Base-by-base conservation (phyloP, 2,888 invertebrate species). In the Blomia tropicalis region DNA sequence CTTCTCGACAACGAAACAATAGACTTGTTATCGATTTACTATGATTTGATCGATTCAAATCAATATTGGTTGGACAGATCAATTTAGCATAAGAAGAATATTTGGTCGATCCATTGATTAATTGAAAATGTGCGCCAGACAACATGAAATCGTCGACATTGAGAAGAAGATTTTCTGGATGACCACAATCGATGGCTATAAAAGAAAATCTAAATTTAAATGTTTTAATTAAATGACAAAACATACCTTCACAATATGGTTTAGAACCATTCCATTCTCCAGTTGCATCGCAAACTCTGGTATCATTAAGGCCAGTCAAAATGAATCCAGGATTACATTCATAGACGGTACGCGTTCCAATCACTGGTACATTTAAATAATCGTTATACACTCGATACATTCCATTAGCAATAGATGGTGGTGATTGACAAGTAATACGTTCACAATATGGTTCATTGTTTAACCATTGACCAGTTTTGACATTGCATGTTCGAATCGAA, bases 221-320 rank as follows among this genome's bases (percentile, higher is more conserved):
- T 43, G 27, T 36, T n/a, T n/a, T 43, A 23, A 41, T 56, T 17
- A 58, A 60, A 27, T n/a, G 14, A 41, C 17, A 54, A 41, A 14
- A 27, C 36, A 27, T 62, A 63, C 60, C 31, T 19, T 61, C 63
- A 62, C 71, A 71, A 5, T 70, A 64, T 4, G 71, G 71, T 56
- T 69, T 67, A 23, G 67, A 63, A 4, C 69, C 69, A 2, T 68
- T 66, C 71, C 71, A 71, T 27, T 69, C 67, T 14, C 70, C 70
- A 54, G 69, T 69, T 36, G 66, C 66, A 31, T 68, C 67, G 53
- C 71, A 71, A 2, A 68, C 66, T 31, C 70, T 51, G 43, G 70
- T 69, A 56, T 61, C 61, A 43, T 69, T 67, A 19, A 65, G 66
- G 1, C 71, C 71, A 64, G 70, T 69, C 7, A 71, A 67, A 14